Evolutionary conservation across 2,888 invertebrate species (phyloP), one percentile per base, ranked within the genome.

Genomic region (Sphaerophoria taeniata): DNA sequence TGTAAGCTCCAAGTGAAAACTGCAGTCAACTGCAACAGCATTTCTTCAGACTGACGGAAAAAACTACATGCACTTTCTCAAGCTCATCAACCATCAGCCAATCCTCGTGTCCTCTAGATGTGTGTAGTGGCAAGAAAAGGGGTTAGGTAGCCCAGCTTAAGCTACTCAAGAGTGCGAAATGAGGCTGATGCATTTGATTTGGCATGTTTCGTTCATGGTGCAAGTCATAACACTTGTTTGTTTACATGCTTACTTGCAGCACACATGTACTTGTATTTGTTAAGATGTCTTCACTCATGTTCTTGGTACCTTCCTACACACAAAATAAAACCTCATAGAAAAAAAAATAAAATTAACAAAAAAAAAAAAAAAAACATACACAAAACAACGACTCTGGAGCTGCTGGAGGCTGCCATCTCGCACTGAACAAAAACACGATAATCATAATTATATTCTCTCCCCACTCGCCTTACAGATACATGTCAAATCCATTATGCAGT

Each of bases 401-500:
- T 72, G 60, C 47, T 76, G 61, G 49, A 51, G 67, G 58, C 69
- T 67, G 43, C 31, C 16, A n/a, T 14, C 36, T 6, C 36, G 12
- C 43, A 60, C 60, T 58, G 70, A 24, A 24, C 61, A 67, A 34
- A 77, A 79, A 73, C 71, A 78, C 74, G 71, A 86, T 82, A 82
- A 86, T 73, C 71, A 84, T 80, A 80, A 84, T 80, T 75, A 80
- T 69, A 76, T 76, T 69, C 79, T 65, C 65, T 24, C 24, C 1
- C 24, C 24, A 24, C 24, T 24, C 24, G 24, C 2, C 78, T 80
- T 69, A 55, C 72, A 72, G 79, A 84, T 80, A 84, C 79, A 85
- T 85, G 85, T 76, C 85, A 85, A 81, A 85, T 77, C 81, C 85
- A 85, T 85, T 85, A 76, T 81, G 85, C 85, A 85, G 76, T 81